These are phyloP conservation scores for Amblyornis subalaris DNA, from an alignment of 2,113 vertebrate genomes.

Conservation along the genomic window DNA sequence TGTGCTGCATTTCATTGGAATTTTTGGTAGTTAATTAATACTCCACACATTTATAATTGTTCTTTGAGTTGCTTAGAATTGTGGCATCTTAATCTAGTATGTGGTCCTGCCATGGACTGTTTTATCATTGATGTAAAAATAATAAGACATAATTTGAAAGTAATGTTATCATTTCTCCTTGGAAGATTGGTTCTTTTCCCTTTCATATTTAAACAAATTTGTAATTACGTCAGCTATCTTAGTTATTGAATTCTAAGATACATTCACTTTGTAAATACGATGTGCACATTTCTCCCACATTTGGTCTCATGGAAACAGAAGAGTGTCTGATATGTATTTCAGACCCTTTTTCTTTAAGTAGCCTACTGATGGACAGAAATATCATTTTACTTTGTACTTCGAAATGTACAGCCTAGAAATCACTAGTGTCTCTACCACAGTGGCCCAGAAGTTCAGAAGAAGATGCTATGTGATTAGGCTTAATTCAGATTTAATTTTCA, in stretches of 20 bases:
- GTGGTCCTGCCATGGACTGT: not conserved
- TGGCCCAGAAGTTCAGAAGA: slow-evolving; percentile 8
- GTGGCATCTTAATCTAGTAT: not conserved
- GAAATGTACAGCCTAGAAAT: not conserved
- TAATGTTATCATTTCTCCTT: not conserved
- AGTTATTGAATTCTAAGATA: not conserved
- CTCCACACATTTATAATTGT: not conserved
- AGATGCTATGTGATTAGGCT: not conserved
- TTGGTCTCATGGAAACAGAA: not conserved
- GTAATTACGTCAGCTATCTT: not conserved
- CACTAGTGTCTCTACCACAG: not conserved
- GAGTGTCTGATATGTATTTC: not conserved
- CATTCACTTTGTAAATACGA: not conserved
- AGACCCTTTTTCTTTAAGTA: not conserved
- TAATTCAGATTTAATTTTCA: not conserved
- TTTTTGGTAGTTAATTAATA: not conserved
- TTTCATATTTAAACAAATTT: not conserved
- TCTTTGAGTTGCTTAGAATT: not conserved
- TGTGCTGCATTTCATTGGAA: not conserved
- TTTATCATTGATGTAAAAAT: not conserved
- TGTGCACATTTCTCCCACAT: not conserved
- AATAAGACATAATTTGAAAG: not conserved
- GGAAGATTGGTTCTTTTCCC: not conserved
- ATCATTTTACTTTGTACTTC: not conserved
- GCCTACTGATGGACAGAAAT: not conserved